Base-by-base conservation (phyloP, 2,888 invertebrate species). In the Limnephilus lunatus region DNA sequence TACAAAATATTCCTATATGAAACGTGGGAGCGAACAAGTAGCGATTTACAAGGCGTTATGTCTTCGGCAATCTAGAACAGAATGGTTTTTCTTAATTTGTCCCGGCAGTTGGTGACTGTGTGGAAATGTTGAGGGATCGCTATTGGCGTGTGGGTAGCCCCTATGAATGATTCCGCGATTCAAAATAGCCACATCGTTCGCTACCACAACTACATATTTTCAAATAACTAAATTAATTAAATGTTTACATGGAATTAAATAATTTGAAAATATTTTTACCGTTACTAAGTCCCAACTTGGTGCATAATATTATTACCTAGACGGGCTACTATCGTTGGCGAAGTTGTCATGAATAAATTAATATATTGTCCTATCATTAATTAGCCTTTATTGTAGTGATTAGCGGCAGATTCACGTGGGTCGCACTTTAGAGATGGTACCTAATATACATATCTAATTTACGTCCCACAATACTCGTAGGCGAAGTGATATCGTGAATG, bases 281-380 rank as follows among this genome's bases (percentile, higher is more conserved):
- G 68, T 68, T 68, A 68, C 68, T 68, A 68, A 68, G 7, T 68
- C n/a, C 9, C 68, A 68, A 68, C 68, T 68, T 68, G 1, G 68
- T 68, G 25, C 68, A 68, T 48, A 44, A 44, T 39, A 12, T 44
- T 68, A 68, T 68, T 7, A 68, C 68, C 19, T 68, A 68, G 9
- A 25, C n/a, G 9, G 25, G 68, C 68, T 68, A 68, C 68, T 68
- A 68, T 68, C 68, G 5, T 68, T 68, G 68, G 19, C n/a, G n/a
- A 68, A 68, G 68, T n/a, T 9, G 68, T n/a, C 68, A 68, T 68
- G 68, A 68, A 68, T 68, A 68, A 25, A 25, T 68, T n/a, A 68
- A 68, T 68, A 68, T 68, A 68, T 68, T 68, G 68, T 68, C 68
- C 68, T 68, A 68, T 68, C 68, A 68, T 68, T 68, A 68, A 68